Evolutionary conservation across 2,113 vertebrate species (phyloP), one percentile per base, ranked within the genome.

Genomic region (Hymenochirus boettgeri): DNA sequence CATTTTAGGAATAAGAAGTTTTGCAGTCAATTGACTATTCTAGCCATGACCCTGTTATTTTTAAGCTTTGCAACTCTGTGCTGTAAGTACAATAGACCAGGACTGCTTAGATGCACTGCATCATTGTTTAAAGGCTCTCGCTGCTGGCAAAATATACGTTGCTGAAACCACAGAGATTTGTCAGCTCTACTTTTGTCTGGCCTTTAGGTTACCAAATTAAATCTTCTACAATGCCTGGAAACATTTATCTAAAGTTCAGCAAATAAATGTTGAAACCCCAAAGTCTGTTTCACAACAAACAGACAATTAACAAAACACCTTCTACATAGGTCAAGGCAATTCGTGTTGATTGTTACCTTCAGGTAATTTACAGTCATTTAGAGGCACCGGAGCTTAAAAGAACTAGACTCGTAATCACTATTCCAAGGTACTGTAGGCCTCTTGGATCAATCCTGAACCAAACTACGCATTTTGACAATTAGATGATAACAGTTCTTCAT

Each of bases 281-380:
- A 37, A 67, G 27, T 48, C 23, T 23, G 11, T 59, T 46, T 67
- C 56, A n/a, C n/a, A n/a, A n/a, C n/a, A n/a, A n/a, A n/a, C n/a
- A 67, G 35, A 46, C 55, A 67, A 67, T 67, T 58, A 67, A 67
- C 19, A 39, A 29, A 59, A 46, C 31, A 33, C 24, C 48, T 59
- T 52, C 55, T 39, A 7, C 29, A 15, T 23, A 17, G 64, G 55
- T 67, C 64, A 31, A 21, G 29, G 2, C 64, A 8, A 11, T 48
- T 26, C 46, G 45, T 67, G 64, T 55, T 67, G 64, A 67, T 47
- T 42, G 56, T n/a, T 45, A 59, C 64, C 56, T 51, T 52, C 31
- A 47, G 35, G 55, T 67, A 51, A 67, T 67, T 67, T 58, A 18
- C 45, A 52, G 64, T 48, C 47, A 67, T 67, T 58, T 58, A 67